Evolutionary conservation across 2,888 invertebrate species (phyloP), one percentile per base, ranked within the genome.

Genomic region (Ectobius pallidus): DNA sequence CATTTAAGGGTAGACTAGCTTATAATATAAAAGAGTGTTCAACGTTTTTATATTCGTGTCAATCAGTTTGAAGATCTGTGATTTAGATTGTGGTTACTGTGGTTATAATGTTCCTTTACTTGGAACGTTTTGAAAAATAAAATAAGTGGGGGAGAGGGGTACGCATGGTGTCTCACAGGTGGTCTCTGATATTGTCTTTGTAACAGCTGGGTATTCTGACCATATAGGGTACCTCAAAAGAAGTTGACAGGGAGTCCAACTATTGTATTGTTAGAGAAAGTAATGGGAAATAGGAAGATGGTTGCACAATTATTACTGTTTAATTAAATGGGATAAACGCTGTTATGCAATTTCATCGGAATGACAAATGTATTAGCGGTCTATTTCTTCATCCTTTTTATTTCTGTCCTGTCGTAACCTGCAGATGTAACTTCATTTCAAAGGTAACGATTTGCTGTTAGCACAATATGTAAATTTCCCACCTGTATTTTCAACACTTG

Each of bases 211-310:
- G 27, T 65, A 30, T 14, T 58, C 27, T 30, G 14, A 27, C 65
- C 65, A 65, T 65, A 65, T 65, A 65, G 44, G 65, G 65, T 16
- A 65, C 65, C 65, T 65, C 30, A 44, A 65, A 30, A 30, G 32
- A 30, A 9, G 30, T n/a, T 58, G 58, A 55, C 55, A 55, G 27
- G 27, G 27, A 3, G 27, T 16, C 27, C 27, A 27, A 55, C 27
- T 27, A 55, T 55, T 55, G 55, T 27, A 25, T 27, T 55, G 27
- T 14, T 2, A 7, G 55, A 55, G 55, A 55, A 27, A 55, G 14
- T 30, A 30, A 11, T 16, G 32, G 58, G 0, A 34, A 11, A 34
- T 7, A 34, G 34, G 30, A 14, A 58, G 58, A 16, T 32, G 14
- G 32, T 30, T 58, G 22, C 32, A 27, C 1, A 55, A 55, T 27